Evolutionary conservation across 2,888 invertebrate species (phyloP), one percentile per base, ranked within the genome.

Genomic region (Drosophila diplacantha): DNA sequence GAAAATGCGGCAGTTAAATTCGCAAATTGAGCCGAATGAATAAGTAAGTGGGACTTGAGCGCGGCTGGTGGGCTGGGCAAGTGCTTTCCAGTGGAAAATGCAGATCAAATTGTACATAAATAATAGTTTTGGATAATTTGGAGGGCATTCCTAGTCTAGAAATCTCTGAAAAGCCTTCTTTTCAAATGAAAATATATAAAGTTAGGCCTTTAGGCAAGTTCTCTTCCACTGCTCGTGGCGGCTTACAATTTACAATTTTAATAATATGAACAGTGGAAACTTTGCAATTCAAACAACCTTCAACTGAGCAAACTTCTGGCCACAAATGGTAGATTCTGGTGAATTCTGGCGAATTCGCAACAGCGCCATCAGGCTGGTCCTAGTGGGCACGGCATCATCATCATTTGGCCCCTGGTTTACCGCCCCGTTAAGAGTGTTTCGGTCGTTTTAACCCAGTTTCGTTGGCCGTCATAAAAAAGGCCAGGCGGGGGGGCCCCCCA

Each of bases 11-110:
- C 62, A 31, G 41, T 50, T 50, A 50, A 61, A 43, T 43, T 61
- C 49, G 31, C 61, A 61, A 61, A 61, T 61, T 61, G 62, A 61
- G 61, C 31, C 62, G 50, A 61, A 61, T 61, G 49, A 61, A 61
- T 61, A 61, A 61, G 61, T 49, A 35, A 61, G 62, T 61, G 44
- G 58, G 5, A 18, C 50, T 26, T 16, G 20, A 55, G 20, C 16
- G 46, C 20, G 16, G 26, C 24, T 26, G 14, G 41, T 16, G 35
- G 31, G 1, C 18, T 0, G 12, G 3, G 14, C 14, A 8, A 29
- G 24, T 12, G 34, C 8, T 49, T n/a, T 35, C 34, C 38, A 9
- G 47, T 51, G 24, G 41, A 29, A 29, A 20, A 52, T 41, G 43
- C 41, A 51, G 26, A 46, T 46, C 29, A 46, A 46, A 46, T 46